Base-by-base conservation (phyloP, 2,888 invertebrate genomes). In the Macrophya alboannulata region DNA sequence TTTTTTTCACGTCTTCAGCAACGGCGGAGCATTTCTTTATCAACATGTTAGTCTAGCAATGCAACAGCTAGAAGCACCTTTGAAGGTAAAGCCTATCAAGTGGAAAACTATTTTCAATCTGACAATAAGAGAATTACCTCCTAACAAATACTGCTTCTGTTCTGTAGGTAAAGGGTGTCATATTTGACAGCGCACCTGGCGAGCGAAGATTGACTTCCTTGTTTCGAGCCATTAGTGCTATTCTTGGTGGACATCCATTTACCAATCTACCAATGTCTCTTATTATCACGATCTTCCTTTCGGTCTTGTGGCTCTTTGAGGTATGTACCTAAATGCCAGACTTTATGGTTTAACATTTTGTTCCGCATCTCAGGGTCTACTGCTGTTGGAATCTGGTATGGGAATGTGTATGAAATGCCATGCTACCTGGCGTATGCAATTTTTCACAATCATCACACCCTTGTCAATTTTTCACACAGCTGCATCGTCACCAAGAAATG, bases 1-100 rank as follows among this genome's bases (percentile, higher is more conserved):
- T 84, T 95, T 97, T 87, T 95, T 97, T 91, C 97, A 97, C 90
- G 95, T 96, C 85, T 97, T 97, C 92, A 97, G 97, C 87, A 97
- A 97, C 91, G 96, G 97, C n/a, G 97, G 97, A 25, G 96, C 96
- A 5, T 96, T 95, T 90, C 94, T 97, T 12, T 97, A 97, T 92
- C 95, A 95, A 87, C 96, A 96, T 92, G 95, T 97, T 88, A 95
- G 95, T 55, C 91, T 95, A 86, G 96, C 96, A 9, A 94, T 96
- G 88, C 94, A 95, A 87, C 94, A 94, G 86, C 94, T 94, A 62
- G 94, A 94, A 37, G 94, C 94, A 85, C 94, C 95, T 1, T 92
- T 96, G 65, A 94, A 94, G 92, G 95, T 95, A 89, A 87, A 68
- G 31, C 12, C 15, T 9, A 0, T 0, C 15, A 4, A 12, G 17